A percentile compares a stretch with the other conserved stretches of the same genome.
Conservation (phyloP, 2,797 vertebrate genomes). For the Bradypodion pumilum region DNA sequence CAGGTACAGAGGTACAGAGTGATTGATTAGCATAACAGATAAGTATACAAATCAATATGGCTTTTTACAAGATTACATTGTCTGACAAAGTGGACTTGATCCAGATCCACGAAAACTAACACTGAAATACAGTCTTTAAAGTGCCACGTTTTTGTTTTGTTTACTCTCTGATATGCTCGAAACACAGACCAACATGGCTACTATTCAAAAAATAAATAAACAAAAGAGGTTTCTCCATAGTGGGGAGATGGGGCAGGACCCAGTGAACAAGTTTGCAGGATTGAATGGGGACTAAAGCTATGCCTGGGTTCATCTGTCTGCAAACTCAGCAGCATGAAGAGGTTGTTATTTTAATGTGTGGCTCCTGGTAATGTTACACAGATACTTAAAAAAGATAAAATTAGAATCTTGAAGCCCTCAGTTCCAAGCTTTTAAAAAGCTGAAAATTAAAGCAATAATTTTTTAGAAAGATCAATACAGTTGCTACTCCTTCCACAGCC, state of each 20-base stretch:
- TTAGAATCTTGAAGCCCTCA: background rate
- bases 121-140: too few species aligned
- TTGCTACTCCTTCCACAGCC: slow-evolving; percentile 16
- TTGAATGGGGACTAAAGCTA: background rate
- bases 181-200: too few species aligned
- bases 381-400: slow-evolving; percentile 30
- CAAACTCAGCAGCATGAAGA: background rate
- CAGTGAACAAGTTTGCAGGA: background rate
- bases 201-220: too few species aligned
- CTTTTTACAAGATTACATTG: too few species aligned
- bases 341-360: background rate
- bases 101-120: too few species aligned
- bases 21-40: too few species aligned
- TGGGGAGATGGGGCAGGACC: background rate
- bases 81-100: too few species aligned
- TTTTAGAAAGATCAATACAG: slow-evolving; percentile 16
- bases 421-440: background rate
- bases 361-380: background rate
- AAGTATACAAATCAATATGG: too few species aligned
- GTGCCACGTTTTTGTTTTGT: too few species aligned
- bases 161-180: too few species aligned
- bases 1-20: too few species aligned
- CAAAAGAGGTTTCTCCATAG: background rate
- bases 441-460: slow-evolving; percentile 35
- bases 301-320: background rate